Base-by-base conservation (phyloP, 2,888 invertebrate genomes). In the Sialis lutaria region DNA sequence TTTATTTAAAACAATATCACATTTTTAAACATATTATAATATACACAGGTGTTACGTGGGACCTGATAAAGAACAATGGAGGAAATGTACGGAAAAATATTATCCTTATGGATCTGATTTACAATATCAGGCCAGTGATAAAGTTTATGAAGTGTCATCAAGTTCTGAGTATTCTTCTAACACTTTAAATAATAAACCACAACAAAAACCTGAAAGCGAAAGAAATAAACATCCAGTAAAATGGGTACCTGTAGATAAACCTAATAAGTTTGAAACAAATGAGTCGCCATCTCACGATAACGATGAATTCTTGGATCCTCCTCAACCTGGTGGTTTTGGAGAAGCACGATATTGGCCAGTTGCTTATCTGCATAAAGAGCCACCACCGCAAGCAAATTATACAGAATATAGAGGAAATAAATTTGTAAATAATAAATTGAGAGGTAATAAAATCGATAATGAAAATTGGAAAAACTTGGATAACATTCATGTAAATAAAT, bases 51-150 rank as follows among this genome's bases (percentile, higher is more conserved):
- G 89, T 57, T 85, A 85, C 61, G 89, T 89, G 6, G 89, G 89
- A 9, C 75, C 78, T 4, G 71, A 72, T 3, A 69, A 72, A 7
- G 83, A 85, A 48, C 88, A 89, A 60, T 89, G 89, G 89, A 71
- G 89, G 6, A 87, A 87, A 6, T 89, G 89, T 63, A 88, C 82
- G 55, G 87, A 88, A 55, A 77, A 78, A 41, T 88, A 87, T 60
- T 83, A 77, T 54, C 86, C 87, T 0, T 72, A 81, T 58, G 22
- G 22, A 2, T 22, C 22, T 22, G 22, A 22, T 4, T 22, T 22
- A 22, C 22, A 22, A 22, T 4, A 22, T 22, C 22, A 22, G 22
- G 22, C 22, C 22, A 22, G 22, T 22, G 22, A 22, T 22, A 22
- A 22, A 4, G 22, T 22, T 22, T 22, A 22, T 22, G 22, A 22